Evolutionary conservation across 2,113 vertebrate genomes (phyloP).

Genomic region (Alaudala cheleensis): DNA sequence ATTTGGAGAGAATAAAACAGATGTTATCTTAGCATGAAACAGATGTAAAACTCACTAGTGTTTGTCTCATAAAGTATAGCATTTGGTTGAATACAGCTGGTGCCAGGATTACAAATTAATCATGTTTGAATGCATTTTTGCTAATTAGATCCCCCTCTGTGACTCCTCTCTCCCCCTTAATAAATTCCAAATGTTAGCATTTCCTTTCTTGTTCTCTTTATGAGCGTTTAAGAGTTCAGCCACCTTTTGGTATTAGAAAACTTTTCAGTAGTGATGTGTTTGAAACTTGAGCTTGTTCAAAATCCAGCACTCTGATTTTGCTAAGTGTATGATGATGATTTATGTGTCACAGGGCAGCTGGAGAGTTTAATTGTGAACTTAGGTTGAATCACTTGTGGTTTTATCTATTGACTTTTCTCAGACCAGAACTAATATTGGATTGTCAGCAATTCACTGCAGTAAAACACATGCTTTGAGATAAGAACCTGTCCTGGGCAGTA

Average conservation of each 20-base stretch:
- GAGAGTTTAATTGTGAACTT: not conserved
- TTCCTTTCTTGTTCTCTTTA: not conserved
- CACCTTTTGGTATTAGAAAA: not conserved
- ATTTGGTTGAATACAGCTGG: constrained; percentile 81
- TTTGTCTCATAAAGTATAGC: constrained; percentile 77
- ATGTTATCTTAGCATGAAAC: constrained; percentile 79
- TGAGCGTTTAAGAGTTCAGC: not conserved
- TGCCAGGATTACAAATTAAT: constrained; percentile 77
- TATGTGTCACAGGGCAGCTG: not conserved
- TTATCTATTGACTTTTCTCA: not conserved
- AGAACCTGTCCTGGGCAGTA: not conserved
- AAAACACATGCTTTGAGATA: not conserved
- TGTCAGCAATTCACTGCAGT: not conserved
- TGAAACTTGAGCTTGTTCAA: not conserved
- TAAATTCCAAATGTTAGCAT: constrained; percentile 52
- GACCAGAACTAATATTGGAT: not conserved
- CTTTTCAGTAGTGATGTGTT: not conserved
- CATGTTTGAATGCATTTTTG: constrained; percentile 79
- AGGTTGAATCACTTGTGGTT: not conserved
- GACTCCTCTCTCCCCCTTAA: constrained; percentile 28
- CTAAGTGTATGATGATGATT: not conserved
- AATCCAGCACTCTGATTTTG: not conserved
- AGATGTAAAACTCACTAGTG: constrained; percentile 77
- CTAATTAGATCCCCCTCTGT: constrained; percentile 72
- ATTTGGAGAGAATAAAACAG: constrained; percentile 66